Conservation (phyloP, 23 tunicate species). For the Styela clava region DNA sequence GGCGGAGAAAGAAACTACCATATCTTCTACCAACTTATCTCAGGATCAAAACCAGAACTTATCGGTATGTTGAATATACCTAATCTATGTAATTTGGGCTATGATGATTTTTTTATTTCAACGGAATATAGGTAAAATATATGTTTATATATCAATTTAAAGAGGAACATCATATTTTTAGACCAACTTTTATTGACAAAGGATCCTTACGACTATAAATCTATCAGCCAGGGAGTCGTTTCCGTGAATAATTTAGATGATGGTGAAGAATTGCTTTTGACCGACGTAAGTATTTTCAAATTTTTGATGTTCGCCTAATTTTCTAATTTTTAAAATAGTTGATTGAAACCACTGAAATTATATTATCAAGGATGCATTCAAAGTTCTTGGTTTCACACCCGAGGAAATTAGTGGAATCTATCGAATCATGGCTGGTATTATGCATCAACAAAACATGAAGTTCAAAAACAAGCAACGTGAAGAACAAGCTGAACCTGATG, state of each 20-base stretch:
- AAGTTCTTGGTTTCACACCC: slow-evolving; percentile 83
- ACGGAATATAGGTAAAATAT: no score
- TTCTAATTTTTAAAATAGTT: no score
- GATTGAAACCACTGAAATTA: no score
- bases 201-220: slow-evolving; percentile 38
- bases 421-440: slow-evolving; percentile 89
- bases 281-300: slow-evolving; percentile 26
- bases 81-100: no score
- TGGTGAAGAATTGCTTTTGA: slow-evolving; percentile 38
- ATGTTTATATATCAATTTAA: no score
- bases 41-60: slow-evolving; percentile 88
- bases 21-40: slow-evolving; percentile 85
- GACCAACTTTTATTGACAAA: slow-evolving; percentile 35
- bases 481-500: slow-evolving; percentile 95
- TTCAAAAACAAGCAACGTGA: slow-evolving; percentile 94
- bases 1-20: slow-evolving; percentile 91
- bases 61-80: slow-evolving; percentile 34
- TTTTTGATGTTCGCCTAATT: no score
- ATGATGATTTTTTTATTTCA: no score
- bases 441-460: slow-evolving; percentile 91
- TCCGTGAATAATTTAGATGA: slow-evolving; percentile 25
- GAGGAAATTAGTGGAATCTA: slow-evolving; percentile 90
- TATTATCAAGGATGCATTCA: slow-evolving; percentile 82
- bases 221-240: slow-evolving; percentile 37
- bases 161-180: neutral